These are phyloP conservation scores for Phalacrocorax carbo DNA, from an alignment of 2,113 vertebrate genomes.

Conservation along the genomic window DNA sequence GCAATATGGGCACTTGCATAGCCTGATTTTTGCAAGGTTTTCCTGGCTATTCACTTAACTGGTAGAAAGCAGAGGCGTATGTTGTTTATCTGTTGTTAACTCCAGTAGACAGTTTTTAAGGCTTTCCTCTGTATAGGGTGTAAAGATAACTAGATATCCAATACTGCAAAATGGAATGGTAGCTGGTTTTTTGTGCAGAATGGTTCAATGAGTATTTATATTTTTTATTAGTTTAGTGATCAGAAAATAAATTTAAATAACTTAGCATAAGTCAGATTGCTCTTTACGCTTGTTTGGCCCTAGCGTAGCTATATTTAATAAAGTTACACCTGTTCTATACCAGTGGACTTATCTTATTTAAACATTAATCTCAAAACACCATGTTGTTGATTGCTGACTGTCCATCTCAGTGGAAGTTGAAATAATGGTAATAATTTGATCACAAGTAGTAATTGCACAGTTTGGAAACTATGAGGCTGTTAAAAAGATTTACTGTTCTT, in stretches of 20 bases:
- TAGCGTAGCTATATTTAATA: neutral
- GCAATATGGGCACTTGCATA: neutral
- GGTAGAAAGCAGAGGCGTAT: neutral
- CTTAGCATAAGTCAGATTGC: neutral
- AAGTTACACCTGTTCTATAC: neutral
- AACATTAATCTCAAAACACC: neutral
- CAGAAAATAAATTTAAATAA: neutral
- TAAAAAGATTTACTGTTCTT: neutral
- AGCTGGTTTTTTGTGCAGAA: neutral
- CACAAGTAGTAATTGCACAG: neutral
- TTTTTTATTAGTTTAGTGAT: neutral
- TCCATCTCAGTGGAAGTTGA: neutral
- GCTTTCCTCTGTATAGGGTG: neutral
- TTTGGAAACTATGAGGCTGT: neutral
- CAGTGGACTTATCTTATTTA: neutral
- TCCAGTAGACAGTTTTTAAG: neutral
- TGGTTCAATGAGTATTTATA: neutral
- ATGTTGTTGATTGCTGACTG: neutral
- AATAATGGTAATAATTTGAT: neutral
- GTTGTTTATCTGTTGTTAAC: neutral
- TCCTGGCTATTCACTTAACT: neutral
- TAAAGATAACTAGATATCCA: neutral
- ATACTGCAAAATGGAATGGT: neutral
- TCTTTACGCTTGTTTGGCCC: neutral
- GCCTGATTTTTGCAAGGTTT: neutral